Evolutionary conservation across 2,797 vertebrate species (phyloP).

Genomic region (Discoglossus pictus): DNA sequence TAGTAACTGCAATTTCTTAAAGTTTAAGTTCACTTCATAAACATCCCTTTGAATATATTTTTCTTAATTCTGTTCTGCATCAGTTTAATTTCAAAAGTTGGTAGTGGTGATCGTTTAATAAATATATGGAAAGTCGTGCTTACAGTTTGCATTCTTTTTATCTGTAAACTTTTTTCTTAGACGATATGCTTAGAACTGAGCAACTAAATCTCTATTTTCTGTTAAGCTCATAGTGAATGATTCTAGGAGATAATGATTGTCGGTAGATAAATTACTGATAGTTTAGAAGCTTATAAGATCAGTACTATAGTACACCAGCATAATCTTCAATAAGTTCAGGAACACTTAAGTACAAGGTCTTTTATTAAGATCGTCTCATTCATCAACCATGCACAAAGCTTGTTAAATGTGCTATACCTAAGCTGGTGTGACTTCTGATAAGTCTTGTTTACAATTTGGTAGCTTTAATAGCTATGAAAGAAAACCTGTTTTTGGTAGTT

Average conservation of each 20-base stretch:
- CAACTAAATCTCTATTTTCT: conserved; percentile 6
- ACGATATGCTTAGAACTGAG: neutral
- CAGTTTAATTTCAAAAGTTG: too few relatives aligned
- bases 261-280: conserved; percentile 12
- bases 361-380: conserved; percentile 17
- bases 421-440: conserved; percentile 14
- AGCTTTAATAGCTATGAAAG: conserved; percentile 20
- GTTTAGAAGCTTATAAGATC: conserved; percentile 4
- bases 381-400: conserved; percentile 5
- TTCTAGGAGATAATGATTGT: neutral
- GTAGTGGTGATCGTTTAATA: too few relatives aligned
- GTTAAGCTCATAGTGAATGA: neutral
- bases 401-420: conserved; percentile 3
- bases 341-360: conserved; percentile 27
- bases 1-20: too few relatives aligned
- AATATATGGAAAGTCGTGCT: too few relatives aligned
- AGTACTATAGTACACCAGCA: conserved; percentile 10
- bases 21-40: too few relatives aligned
- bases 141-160: neutral
- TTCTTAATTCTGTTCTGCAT: too few relatives aligned
- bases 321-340: conserved; percentile 12
- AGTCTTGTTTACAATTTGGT: conserved; percentile 24
- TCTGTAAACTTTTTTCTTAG: neutral
- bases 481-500: conserved; percentile 15
- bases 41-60: too few relatives aligned